These are phyloP conservation scores for Anguilla anguilla DNA, from an alignment of 2,797 vertebrate genomes.

Conservation along the genomic window DNA sequence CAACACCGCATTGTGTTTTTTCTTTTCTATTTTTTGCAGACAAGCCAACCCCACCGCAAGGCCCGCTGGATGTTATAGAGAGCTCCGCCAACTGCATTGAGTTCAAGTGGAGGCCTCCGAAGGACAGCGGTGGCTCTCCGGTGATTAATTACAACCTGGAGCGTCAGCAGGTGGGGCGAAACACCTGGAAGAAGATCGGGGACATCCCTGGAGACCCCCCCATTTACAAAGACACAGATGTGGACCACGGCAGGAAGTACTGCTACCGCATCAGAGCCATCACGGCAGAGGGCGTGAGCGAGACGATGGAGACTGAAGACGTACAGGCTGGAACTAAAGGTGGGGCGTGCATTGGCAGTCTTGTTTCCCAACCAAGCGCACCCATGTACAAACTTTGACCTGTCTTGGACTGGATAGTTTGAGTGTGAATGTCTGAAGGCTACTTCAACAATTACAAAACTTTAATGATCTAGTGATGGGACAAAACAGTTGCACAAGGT, in stretches of 20 bases:
- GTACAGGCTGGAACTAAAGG: slow-evolving; percentile 80
- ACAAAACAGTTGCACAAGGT: neutral
- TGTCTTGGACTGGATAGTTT: neutral
- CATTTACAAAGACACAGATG: slow-evolving; percentile 70
- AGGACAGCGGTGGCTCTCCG: slow-evolving; percentile 80
- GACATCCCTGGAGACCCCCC: slow-evolving; percentile 62
- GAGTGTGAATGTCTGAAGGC: neutral
- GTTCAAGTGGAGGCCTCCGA: slow-evolving; percentile 82
- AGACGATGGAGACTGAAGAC: slow-evolving; percentile 78
- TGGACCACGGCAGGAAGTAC: slow-evolving; percentile 80
- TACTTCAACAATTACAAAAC: neutral
- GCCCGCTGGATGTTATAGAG: slow-evolving; percentile 78
- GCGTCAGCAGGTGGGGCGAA: slow-evolving; percentile 78
- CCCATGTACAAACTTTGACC: neutral
- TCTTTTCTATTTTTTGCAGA: slow-evolving; percentile 64
- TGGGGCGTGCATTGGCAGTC: slow-evolving; percentile 55
- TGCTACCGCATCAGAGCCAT: slow-evolving; percentile 80
- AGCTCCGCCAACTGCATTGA: slow-evolving; percentile 67
- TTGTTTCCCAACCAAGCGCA: neutral
- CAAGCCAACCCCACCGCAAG: slow-evolving; percentile 80
- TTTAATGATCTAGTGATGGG: neutral
- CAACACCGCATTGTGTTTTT: neutral
- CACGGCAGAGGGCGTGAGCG: slow-evolving; percentile 77
- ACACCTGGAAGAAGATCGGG: slow-evolving; percentile 80
- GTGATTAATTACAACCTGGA: slow-evolving; percentile 78